Base-by-base conservation (phyloP, 2,113 vertebrate genomes). In the Zosterops lateralis region DNA sequence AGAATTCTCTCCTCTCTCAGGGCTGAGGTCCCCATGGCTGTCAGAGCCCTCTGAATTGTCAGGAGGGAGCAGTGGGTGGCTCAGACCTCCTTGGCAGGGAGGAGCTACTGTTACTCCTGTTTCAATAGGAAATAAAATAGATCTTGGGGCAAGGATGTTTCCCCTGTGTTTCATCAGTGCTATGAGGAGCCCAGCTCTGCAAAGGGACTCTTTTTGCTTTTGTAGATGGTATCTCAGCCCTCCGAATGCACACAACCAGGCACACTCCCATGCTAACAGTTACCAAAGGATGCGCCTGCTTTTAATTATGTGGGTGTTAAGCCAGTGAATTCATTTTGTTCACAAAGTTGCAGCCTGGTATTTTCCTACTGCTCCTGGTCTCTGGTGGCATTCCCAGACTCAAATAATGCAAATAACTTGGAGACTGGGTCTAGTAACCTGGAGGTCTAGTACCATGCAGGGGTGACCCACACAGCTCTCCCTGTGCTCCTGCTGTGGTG, bases 291-390 rank as follows among this genome's bases (percentile, higher is more conserved):
- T 64, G 50, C 0, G 10, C 72, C 71, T 80, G 89, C 67, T 94
- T 83, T 89, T 83, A 83, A 89, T 95, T 80, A 85, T 3, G 17
- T 66, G 28, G 64, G 87, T 85, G 94, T 92, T 89, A 85, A 93
- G 47, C 66, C 71, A 90, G 32, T 50, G 50, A 87, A 70, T 88
- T 58, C 1, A 66, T 94, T 94, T 90, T 87, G 62, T 84, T 95
- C 66, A 62, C 44, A 11, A 57, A 91, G 70, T 79, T 87, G 62
- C 66, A 91, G 90, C 61, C 58, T 84, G 71, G 22, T 75, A 61
- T 94, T 93, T 91, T 83, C 67, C 24, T 65, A 3, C 47, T 67
- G 73, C 61, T 83, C 2, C 3, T 73, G 74, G 47, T 87, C 47
- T 73, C 67, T 65, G 4, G 24, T 77, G 71, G 38, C 42, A 82